phyloP scores from a whole-genome alignment of 1,140 invertebrate genomes.

The Venustaconcha ellipsiformis region DNA sequence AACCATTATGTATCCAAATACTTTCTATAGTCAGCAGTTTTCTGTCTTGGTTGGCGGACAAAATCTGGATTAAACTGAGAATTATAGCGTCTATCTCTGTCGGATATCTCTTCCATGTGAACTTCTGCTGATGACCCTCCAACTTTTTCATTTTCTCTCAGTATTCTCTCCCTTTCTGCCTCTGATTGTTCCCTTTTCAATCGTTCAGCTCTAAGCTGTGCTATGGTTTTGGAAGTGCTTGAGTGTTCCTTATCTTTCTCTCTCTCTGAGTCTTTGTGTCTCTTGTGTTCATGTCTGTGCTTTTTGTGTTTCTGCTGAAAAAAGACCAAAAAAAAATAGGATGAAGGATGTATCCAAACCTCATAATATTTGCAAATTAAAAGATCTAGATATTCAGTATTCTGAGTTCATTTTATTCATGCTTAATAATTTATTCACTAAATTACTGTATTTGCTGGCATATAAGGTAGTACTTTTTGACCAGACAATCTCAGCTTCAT shows the following conservation, averaged over 20 bases:
- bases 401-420: too few species aligned
- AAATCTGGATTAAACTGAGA: conserved; percentile 31
- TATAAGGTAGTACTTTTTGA: too few species aligned
- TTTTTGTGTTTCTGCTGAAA: conserved; percentile 18
- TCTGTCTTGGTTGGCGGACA: conserved; percentile 14
- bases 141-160: conserved; percentile 8
- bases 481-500: too few species aligned
- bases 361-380: too few species aligned
- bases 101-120: conserved; percentile 5
- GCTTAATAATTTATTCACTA: too few species aligned
- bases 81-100: conserved; percentile 24
- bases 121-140: conserved; percentile 6
- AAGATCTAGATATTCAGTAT: too few species aligned
- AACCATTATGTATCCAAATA: too few species aligned
- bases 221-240: conserved; percentile 19
- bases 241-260: conserved; percentile 7
- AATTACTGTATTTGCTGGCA: too few species aligned
- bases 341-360: too few species aligned
- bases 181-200: conserved; percentile 23
- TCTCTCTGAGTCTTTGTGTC: conserved; percentile 9
- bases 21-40: conserved; percentile 1
- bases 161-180: conserved; percentile 5
- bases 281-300: conserved; percentile 19
- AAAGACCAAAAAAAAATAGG: neutral
- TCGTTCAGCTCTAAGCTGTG: conserved; percentile 23